Base-by-base conservation (phyloP, 2,797 vertebrate genomes). In the Ctenopoma multispine region DNA sequence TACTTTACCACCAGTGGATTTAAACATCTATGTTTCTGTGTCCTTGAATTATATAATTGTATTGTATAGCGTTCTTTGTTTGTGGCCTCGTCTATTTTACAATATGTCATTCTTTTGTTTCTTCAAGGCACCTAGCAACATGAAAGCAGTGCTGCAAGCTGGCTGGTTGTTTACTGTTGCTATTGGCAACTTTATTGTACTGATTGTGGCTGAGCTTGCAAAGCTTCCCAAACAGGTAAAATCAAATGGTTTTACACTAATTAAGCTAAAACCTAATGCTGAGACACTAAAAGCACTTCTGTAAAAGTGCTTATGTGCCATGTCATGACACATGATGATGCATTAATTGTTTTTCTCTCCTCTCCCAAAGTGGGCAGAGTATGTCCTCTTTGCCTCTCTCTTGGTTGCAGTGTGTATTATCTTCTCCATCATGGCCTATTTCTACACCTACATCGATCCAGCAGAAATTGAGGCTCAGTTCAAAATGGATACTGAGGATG, bases 101-200 rank as follows among this genome's bases (percentile, higher is more conserved):
- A 31, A 31, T 7, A 17, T 49, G 24, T 51, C 5, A n/a, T 46
- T 20, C 0, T 55, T 75, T 64, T 77, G 24, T 69, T 2, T 78
- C 12, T 72, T 54, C 0, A 71, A 99, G 98, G 97, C 98, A 7
- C 98, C 98, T 0, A 95, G 95, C 79, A 99, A 97, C 71, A 99
- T 99, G 98, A 99, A 99, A 89, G 92, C 98, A 0, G 97, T 99
- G 79, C 93, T 99, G 21, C 97, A 99, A 72, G 98, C 97, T 0
- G 97, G 97, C 4, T 99, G 98, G 98, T 92, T 97, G 61, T 67
- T 99, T 4, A 96, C 96, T 0, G 96, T 97, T 69, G 96, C 97
- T 11, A 1, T 98, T 0, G 98, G 98, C 14, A 98, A 99, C 92
- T 94, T 99, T 62, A 97, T 98, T 2, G 98, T 99, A 62, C 91